Conservation (phyloP, 2,113 vertebrate genomes). For the Ailuropoda melanoleuca region DNA sequence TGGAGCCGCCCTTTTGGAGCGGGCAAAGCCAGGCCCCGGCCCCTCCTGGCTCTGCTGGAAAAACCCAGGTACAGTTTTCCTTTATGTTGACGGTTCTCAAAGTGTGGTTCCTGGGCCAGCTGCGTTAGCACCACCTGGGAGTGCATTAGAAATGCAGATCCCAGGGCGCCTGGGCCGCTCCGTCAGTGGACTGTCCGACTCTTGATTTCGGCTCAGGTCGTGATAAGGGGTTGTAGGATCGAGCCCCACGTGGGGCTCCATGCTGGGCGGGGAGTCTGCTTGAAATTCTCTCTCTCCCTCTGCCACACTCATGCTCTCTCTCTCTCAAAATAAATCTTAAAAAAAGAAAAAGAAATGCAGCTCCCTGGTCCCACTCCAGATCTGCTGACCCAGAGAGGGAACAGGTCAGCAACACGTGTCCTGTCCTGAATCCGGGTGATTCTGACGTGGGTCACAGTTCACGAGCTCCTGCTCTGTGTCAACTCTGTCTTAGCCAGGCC, state of each 20-base stretch:
- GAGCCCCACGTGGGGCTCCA: rapidly evolving
- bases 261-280: too few species aligned
- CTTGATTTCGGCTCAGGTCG: too few species aligned
- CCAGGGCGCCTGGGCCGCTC: too few species aligned
- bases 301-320: too few species aligned
- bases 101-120: not conserved
- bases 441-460: not conserved
- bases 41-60: not conserved
- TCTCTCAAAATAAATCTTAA: too few species aligned
- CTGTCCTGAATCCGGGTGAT: not conserved
- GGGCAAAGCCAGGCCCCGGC: not conserved
- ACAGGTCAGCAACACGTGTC: not conserved
- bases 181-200: too few species aligned
- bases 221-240: too few species aligned
- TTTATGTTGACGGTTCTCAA: not conserved
- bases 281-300: too few species aligned
- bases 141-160: not conserved
- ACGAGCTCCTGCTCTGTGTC: too few species aligned
- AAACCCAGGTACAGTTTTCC: not conserved
- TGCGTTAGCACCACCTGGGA: not conserved
- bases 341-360: too few species aligned
- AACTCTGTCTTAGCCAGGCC: too few species aligned
- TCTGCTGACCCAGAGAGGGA: not conserved
- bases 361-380: not conserved
- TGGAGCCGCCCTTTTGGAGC: not conserved